Percentiles rank a stretch among this genome's conserved stretches.
Conservation (phyloP, 1,140 invertebrate genomes). For the Caerostris darwini region DNA sequence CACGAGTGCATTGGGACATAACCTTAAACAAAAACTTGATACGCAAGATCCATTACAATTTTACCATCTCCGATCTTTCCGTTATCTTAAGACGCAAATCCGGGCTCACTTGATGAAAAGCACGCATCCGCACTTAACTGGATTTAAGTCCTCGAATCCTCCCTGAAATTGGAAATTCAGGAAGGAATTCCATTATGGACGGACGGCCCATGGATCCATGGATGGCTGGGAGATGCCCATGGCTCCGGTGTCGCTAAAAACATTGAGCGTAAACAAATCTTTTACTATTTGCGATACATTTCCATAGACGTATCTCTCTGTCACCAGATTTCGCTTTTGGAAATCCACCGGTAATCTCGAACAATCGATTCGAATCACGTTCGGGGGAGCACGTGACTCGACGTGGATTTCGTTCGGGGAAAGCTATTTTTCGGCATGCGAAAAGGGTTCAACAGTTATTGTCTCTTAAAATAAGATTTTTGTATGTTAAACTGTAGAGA, state of each 20-base stretch:
- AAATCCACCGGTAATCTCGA: conserved; percentile 22
- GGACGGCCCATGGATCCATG: not conserved
- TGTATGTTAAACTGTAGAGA: not conserved
- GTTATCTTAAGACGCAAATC: not conserved
- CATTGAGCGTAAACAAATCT: conserved; percentile 36
- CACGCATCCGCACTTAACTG: not conserved
- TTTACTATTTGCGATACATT: conserved; percentile 43
- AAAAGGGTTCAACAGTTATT: not conserved
- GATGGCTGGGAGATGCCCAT: not conserved
- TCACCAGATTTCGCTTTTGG: not conserved
- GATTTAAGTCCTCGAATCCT: not conserved
- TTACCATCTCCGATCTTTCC: not conserved
- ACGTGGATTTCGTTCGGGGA: not conserved
- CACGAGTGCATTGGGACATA: too few species aligned
- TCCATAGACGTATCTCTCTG: conserved; percentile 39
- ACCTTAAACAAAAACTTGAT: too few species aligned
- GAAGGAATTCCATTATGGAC: conserved; percentile 23
- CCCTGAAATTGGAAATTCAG: conserved; percentile 10
- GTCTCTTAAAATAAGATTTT: not conserved
- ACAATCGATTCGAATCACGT: conserved; percentile 39
- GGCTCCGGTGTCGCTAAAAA: conserved; percentile 37
- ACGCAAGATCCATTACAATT: not conserved
- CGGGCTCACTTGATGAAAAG: not conserved
- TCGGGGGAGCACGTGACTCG: conserved; percentile 5
- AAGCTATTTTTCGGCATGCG: not conserved